These are phyloP conservation scores for Gallinago solitaria DNA, from an alignment of 2,797 vertebrate species.

Conservation along the genomic window DNA sequence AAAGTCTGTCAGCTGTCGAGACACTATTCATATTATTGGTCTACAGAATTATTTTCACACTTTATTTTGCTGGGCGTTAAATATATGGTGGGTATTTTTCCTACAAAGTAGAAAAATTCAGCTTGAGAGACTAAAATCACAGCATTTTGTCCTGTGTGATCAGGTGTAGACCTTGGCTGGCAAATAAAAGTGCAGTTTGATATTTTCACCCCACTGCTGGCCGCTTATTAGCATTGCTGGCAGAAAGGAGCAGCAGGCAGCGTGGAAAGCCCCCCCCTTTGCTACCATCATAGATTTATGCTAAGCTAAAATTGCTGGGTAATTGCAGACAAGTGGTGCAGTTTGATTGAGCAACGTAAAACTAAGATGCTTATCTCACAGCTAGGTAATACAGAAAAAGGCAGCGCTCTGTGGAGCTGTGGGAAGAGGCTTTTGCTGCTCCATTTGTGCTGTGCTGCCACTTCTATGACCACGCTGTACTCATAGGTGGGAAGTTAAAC, in stretches of 20 bases:
- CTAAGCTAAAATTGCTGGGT: not conserved
- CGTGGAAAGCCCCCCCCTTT: not conserved
- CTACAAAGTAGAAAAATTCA: not conserved
- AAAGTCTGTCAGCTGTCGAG: not conserved
- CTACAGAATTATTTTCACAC: not conserved
- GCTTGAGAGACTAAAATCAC: not conserved
- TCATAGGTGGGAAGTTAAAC: not conserved
- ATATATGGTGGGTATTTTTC: not conserved
- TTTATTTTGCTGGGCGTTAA: not conserved
- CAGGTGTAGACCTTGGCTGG: not conserved
- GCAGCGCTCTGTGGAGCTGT: not conserved
- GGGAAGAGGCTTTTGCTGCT: not conserved
- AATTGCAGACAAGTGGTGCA: not conserved
- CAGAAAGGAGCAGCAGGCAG: not conserved
- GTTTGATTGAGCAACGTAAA: not conserved
- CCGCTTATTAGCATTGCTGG: not conserved
- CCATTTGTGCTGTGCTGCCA: not conserved
- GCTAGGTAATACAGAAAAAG: not conserved
- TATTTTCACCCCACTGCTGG: not conserved
- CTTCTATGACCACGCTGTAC: not conserved
- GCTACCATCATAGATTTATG: not conserved
- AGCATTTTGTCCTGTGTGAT: fast-evolving
- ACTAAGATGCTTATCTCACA: not conserved
- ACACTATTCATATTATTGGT: not conserved
- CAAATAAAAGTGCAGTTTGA: not conserved